These are phyloP conservation scores for Drosophila nannoptera DNA, from an alignment of 1,140 invertebrate genomes.

Conservation along the genomic window DNA sequence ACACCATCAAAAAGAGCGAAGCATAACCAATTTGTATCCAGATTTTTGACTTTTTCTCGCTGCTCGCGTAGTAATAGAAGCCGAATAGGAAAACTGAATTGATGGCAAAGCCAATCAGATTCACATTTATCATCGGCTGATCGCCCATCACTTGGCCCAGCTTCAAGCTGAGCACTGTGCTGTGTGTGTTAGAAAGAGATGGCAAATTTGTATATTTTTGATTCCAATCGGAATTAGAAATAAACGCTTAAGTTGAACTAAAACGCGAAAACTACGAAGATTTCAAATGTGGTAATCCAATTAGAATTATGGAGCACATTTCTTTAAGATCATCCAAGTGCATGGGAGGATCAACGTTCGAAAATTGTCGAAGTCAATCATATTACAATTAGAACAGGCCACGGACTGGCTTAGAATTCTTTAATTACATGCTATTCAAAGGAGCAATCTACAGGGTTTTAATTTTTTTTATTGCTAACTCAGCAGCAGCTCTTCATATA, in stretches of 20 bases:
- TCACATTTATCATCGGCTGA: conserved; percentile 86
- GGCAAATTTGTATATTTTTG: background rate
- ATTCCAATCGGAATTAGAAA: too few relatives aligned
- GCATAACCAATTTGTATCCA: conserved; percentile 81
- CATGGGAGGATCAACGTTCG: too few relatives aligned
- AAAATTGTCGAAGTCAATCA: too few relatives aligned
- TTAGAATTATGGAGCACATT: background rate
- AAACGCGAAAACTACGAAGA: background rate
- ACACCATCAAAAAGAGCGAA: conserved; percentile 80
- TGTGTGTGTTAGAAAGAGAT: conserved; percentile 60
- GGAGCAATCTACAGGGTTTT: too few relatives aligned
- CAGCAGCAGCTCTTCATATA: too few relatives aligned
- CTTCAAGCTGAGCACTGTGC: conserved; percentile 85
- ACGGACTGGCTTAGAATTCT: too few relatives aligned
- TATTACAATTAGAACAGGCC: too few relatives aligned
- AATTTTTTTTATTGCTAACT: too few relatives aligned
- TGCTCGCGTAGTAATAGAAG: conserved; percentile 83
- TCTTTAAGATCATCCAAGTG: too few relatives aligned
- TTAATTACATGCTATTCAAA: too few relatives aligned
- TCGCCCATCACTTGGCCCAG: conserved; percentile 86
- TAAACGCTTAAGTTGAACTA: too few relatives aligned
- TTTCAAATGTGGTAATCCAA: background rate
- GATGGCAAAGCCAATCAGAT: conserved; percentile 84
- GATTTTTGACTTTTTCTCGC: conserved; percentile 80
- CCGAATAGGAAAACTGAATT: conserved; percentile 84